Evolutionary conservation across 23 tunicate genomes (phyloP).

Genomic region (Botrylloides violaceus): DNA sequence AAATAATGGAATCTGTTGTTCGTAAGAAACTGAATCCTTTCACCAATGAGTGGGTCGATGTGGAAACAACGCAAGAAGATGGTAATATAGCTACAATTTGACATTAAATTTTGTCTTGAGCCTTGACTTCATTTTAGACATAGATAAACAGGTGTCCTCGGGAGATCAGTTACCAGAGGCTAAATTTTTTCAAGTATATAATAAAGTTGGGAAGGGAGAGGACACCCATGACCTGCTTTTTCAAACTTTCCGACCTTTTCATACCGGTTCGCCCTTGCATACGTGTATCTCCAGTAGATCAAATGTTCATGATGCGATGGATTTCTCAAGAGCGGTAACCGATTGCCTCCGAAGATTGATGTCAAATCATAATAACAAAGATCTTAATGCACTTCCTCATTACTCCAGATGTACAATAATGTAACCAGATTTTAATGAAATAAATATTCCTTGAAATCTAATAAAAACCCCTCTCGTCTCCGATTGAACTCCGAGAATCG

Average conservation of each 20-base stretch:
- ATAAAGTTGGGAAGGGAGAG: not conserved
- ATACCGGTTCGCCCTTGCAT: slow-evolving; percentile 11
- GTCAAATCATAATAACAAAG: not conserved
- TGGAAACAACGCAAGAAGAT: too few species aligned
- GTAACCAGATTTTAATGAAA: not conserved
- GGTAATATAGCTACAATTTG: too few species aligned
- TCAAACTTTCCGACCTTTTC: slow-evolving; percentile 14
- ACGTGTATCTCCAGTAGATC: slow-evolving; percentile 16
- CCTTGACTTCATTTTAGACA: too few species aligned
- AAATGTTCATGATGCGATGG: slow-evolving; percentile 16
- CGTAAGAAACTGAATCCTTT: slow-evolving; percentile 14
- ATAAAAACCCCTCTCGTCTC: too few species aligned
- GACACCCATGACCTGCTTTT: slow-evolving; percentile 13
- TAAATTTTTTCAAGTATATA: slow-evolving; percentile 12
- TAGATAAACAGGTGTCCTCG: too few species aligned
- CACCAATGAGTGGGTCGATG: slow-evolving; percentile 6
- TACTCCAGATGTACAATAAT: slow-evolving; percentile 7
- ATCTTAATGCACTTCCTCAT: not conserved
- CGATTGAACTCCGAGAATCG: too few species aligned
- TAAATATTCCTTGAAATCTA: too few species aligned
- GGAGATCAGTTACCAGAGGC: slow-evolving; percentile 1
- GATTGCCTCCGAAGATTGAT: slow-evolving; percentile 17
- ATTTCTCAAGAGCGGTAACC: slow-evolving; percentile 13
- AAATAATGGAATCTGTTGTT: not conserved
- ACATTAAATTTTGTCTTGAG: too few species aligned